These are phyloP conservation scores for Paramisgurnus dabryanus DNA, from an alignment of 2,113 vertebrate species.

Conservation along the genomic window DNA sequence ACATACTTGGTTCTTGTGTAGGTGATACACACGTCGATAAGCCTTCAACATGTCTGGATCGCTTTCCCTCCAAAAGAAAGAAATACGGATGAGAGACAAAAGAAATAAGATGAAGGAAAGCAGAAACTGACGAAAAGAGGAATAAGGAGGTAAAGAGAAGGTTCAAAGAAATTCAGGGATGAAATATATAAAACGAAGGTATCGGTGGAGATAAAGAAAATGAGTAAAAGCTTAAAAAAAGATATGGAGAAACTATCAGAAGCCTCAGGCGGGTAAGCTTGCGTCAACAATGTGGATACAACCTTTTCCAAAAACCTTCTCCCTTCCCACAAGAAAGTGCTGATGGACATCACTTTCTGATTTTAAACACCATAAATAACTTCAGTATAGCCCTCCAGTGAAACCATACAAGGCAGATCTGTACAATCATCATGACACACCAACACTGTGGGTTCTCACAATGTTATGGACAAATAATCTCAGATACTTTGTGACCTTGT, in stretches of 20 bases:
- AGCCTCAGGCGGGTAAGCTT: not conserved
- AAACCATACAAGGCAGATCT: not conserved
- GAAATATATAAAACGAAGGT: not conserved
- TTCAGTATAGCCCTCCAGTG: constrained; percentile 38
- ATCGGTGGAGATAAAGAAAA: not conserved
- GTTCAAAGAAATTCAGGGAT: not conserved
- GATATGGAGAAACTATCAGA: constrained; percentile 37
- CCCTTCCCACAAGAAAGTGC: constrained; percentile 32
- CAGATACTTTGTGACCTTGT: too few species aligned
- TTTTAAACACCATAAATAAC: constrained; percentile 56
- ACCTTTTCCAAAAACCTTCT: constrained; percentile 31
- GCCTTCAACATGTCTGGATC: not conserved
- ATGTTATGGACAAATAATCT: not conserved
- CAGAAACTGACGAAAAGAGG: too few species aligned
- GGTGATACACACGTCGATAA: not conserved
- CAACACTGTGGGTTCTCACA: not conserved
- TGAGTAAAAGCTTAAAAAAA: constrained; percentile 16
- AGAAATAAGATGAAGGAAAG: too few species aligned
- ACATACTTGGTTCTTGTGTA: not conserved
- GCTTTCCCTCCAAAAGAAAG: not conserved
- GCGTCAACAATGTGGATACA: constrained; percentile 42
- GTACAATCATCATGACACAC: not conserved
- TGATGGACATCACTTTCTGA: constrained; percentile 21
- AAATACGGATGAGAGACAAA: too few species aligned
- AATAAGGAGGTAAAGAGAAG: too few species aligned